Evolutionary conservation across 2,888 invertebrate genomes (phyloP).

Genomic region (Drosophila tripunctata): DNA sequence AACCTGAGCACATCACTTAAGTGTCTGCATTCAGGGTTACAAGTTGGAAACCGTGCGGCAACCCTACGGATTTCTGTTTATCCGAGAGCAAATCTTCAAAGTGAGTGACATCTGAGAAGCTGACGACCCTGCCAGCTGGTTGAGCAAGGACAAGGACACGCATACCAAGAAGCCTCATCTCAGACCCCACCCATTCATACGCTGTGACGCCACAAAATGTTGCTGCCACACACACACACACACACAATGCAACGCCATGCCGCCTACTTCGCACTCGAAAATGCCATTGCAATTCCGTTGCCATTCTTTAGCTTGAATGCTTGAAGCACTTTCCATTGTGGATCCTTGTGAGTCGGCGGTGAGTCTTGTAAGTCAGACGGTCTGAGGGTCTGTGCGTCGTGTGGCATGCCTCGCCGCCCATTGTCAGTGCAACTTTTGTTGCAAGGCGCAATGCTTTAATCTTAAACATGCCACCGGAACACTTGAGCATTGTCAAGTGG

Average conservation of each 20-base stretch:
- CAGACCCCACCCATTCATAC: background rate
- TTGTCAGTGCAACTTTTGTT: slow-evolving; percentile 76
- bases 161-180: slow-evolving; percentile 14
- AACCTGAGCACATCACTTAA: background rate
- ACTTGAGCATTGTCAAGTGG: slow-evolving; percentile 77
- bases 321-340: slow-evolving; percentile 66
- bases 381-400: slow-evolving; percentile 50
- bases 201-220: slow-evolving; percentile 7
- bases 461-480: slow-evolving; percentile 80
- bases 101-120: slow-evolving; percentile 45
- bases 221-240: slow-evolving; percentile 1
- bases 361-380: slow-evolving; percentile 7
- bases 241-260: slow-evolving; percentile 40
- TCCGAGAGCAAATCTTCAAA: slow-evolving; percentile 52
- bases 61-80: slow-evolving; percentile 34
- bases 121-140: slow-evolving; percentile 44
- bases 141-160: slow-evolving; percentile 71
- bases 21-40: slow-evolving; percentile 1
- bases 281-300: slow-evolving; percentile 74
- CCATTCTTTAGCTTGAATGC: slow-evolving; percentile 66
- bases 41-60: slow-evolving; percentile 14
- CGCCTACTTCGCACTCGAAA: slow-evolving; percentile 52
- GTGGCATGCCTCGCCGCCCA: slow-evolving; percentile 61
- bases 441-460: slow-evolving; percentile 76
- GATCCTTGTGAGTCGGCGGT: slow-evolving; percentile 10